Percentiles rank a stretch among this genome's conserved stretches.
These are phyloP conservation scores for Oscheius onirici DNA, from an alignment of 2,888 invertebrate species.

Conservation along the genomic window DNA sequence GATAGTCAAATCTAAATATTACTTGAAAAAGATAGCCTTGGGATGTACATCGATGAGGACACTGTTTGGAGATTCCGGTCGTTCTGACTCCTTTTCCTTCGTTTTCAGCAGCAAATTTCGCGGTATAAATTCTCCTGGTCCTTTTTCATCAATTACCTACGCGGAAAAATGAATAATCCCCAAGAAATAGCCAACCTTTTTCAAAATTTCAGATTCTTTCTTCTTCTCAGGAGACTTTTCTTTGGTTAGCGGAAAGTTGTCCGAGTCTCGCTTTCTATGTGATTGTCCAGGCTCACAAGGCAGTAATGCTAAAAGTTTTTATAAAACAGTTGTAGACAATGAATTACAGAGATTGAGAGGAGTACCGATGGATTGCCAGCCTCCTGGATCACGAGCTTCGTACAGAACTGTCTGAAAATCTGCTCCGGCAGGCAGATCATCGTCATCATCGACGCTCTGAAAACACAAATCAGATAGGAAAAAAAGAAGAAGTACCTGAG, in stretches of 20 bases:
- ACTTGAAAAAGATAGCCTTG: too few relatives aligned
- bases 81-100: neutral
- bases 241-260: conserved; percentile 16
- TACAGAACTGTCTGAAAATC: conserved; percentile 25
- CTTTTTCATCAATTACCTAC: conserved; percentile 18
- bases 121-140: conserved; percentile 23
- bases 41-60: too few relatives aligned
- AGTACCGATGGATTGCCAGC: neutral
- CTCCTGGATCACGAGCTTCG: neutral
- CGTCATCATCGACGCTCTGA: conserved; percentile 9
- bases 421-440: conserved; percentile 27
- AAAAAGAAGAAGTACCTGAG: neutral
- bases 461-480: neutral
- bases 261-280: neutral
- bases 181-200: conserved; percentile 8
- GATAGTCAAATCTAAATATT: neutral
- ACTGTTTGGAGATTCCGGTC: too few relatives aligned
- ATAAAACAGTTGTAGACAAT: neutral
- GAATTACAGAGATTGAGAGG: conserved; percentile 22
- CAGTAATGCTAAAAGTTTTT: neutral
- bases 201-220: conserved; percentile 17
- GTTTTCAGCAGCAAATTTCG: conserved; percentile 24
- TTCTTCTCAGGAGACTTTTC: neutral
- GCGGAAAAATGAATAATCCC: too few relatives aligned
- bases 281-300: conserved; percentile 14